Conservation (phyloP, 2,113 vertebrate species). For the Mandrillus leucophaeus region DNA sequence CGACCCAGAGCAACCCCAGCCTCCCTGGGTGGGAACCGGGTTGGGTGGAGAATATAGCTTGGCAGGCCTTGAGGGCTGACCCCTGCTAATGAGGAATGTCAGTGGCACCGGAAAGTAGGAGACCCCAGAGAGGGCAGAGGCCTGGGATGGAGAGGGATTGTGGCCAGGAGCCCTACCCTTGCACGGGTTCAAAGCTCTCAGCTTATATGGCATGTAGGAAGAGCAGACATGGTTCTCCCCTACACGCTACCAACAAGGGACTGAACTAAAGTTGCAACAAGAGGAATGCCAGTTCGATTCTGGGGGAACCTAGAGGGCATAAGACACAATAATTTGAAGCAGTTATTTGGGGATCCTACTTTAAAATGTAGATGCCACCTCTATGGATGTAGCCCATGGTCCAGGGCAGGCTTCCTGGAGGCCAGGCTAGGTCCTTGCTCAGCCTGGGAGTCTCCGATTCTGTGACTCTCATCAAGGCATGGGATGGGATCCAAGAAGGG, state of each 20-base stretch:
- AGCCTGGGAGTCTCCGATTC: neutral
- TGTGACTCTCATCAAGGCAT: neutral
- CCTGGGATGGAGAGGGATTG: neutral
- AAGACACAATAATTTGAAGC: neutral
- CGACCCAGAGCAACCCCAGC: constrained; percentile 30
- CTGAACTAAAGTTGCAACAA: neutral
- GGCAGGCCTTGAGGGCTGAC: constrained; percentile 31
- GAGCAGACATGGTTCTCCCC: neutral
- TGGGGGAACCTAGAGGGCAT: neutral
- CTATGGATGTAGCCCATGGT: neutral
- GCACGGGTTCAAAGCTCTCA: neutral
- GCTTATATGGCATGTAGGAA: neutral
- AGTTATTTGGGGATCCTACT: neutral
- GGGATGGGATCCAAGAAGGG: neutral
- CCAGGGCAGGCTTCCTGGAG: neutral
- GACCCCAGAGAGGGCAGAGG: neutral
- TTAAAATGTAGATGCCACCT: neutral
- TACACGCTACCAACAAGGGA: neutral
- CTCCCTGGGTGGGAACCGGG: constrained; percentile 62
- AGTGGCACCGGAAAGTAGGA: neutral
- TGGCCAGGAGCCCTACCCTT: neutral
- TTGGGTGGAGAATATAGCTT: neutral
- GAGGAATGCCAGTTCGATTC: neutral
- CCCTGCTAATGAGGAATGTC: constrained; percentile 31
- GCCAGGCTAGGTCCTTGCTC: neutral